Base-by-base conservation (phyloP, 2,797 vertebrate species). In the Todus mexicanus region DNA sequence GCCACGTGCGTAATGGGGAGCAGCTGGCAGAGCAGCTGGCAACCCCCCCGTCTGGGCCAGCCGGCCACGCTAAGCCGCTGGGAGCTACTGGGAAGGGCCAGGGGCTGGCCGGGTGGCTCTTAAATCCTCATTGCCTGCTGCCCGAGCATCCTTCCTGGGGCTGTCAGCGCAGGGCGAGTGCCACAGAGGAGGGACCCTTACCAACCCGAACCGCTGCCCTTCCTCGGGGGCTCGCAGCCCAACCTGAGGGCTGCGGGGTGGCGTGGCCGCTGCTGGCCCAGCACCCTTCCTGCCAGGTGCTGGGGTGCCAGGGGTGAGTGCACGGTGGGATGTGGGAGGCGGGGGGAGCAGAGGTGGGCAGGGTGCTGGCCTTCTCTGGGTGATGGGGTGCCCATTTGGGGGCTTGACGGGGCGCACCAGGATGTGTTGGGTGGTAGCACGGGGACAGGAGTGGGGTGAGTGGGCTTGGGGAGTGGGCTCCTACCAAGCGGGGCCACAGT, bases 21-120 rank as follows among this genome's bases (percentile, higher is more conserved):
- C 91, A 93, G 77, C 87, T 89, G 87, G 87, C 6, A 7, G 48
- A 86, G 82, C 91, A 92, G 87, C 91, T 86, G 91, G 53, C 26
- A 29, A 16, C 51, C 15, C 25, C 48, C 23, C 25, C 21, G 33
- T 33, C 43, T 33, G 1, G 37, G 57, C 22, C 76, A 56, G 37
- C 11, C 6, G 65, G 70, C 47, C 15, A 6, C 3, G 15, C 54
- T 90, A 90, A 93, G 87, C 87, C 9, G 31, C 77, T 48, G 56
- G 38, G 77, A 87, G 87, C 77, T 78, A 73, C 77, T 89, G 66
- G 83, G 72, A 64, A 64, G 63, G 38, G 21, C 45, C 3, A 5
- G 64, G 51, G 70, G 70, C 37, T 54, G 54, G 25, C 43, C 2
- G n/a, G 50, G 54, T 78, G 68, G 64, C 59, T 85, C 37, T 87